Evolutionary conservation across 2,797 vertebrate genomes (phyloP).

Genomic region (Pipistrellus kuhlii): DNA sequence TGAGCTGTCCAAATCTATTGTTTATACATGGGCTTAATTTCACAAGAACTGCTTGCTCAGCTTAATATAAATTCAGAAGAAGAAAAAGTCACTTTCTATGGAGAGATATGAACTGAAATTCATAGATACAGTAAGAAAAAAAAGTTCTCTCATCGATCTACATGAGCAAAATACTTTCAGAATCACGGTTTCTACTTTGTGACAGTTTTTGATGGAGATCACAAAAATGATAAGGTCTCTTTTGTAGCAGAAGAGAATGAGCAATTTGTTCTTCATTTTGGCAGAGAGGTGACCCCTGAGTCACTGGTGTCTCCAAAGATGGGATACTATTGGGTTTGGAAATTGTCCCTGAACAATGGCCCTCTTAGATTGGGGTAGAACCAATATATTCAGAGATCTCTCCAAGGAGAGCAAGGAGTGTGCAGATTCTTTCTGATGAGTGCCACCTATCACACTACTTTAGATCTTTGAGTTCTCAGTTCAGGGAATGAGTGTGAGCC

Average conservation of each 20-base stretch:
- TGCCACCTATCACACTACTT: not conserved
- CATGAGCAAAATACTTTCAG: slow-evolving; percentile 73
- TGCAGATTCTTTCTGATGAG: not conserved
- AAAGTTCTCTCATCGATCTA: slow-evolving; percentile 73
- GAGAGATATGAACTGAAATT: slow-evolving; percentile 80
- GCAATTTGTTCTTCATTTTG: slow-evolving; percentile 39
- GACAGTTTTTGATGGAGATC: slow-evolving; percentile 34
- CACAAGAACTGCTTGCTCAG: slow-evolving; percentile 79
- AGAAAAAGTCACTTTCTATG: slow-evolving; percentile 53
- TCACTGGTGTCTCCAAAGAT: not conserved
- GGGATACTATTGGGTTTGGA: not conserved
- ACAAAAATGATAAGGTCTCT: slow-evolving; percentile 60
- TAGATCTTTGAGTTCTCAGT: not conserved
- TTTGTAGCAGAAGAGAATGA: slow-evolving; percentile 26
- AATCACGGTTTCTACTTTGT: slow-evolving; percentile 60
- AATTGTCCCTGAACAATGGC: not conserved
- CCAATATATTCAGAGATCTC: not conserved
- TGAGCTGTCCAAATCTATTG: slow-evolving; percentile 75
- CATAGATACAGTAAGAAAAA: slow-evolving; percentile 65
- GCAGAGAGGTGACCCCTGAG: not conserved
- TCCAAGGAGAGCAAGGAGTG: not conserved
- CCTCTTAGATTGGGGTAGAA: not conserved
- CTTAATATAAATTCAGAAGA: slow-evolving; percentile 71
- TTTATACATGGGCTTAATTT: slow-evolving; percentile 82
- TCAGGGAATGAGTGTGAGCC: not conserved